These are phyloP conservation scores for Nyctibius bracteatus DNA, from an alignment of 2,113 vertebrate genomes.

Conservation along the genomic window DNA sequence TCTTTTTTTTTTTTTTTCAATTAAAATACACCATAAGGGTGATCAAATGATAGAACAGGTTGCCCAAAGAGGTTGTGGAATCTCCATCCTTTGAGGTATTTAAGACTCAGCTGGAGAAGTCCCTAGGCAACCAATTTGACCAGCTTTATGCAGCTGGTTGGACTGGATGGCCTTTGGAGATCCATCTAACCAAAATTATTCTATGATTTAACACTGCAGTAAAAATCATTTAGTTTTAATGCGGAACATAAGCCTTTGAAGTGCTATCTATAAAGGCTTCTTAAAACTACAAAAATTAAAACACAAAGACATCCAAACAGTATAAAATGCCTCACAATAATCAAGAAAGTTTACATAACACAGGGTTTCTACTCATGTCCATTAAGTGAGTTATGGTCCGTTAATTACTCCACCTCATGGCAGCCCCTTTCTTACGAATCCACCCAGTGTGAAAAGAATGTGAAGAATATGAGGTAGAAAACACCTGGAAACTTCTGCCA, in stretches of 20 bases:
- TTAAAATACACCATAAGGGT: background rate
- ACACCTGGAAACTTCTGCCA: conserved; percentile 26
- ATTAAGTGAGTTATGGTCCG: conserved; percentile 5
- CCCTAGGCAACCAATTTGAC: background rate
- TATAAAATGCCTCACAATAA: background rate
- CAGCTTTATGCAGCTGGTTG: background rate
- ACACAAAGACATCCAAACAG: background rate
- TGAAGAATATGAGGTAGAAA: conserved; percentile 15
- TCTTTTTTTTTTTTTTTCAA: background rate
- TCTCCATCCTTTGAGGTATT: background rate
- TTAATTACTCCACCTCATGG: background rate
- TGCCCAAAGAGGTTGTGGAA: background rate
- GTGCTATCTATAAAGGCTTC: background rate
- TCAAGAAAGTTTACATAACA: background rate
- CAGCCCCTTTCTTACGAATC: background rate
- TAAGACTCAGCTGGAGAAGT: background rate
- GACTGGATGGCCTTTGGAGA: background rate
- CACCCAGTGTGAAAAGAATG: conserved; percentile 36
- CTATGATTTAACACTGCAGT: background rate
- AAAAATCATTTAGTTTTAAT: background rate
- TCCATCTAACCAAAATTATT: background rate
- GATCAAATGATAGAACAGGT: background rate
- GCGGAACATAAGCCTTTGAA: background rate
- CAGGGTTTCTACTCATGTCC: background rate
- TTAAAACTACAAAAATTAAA: background rate